Percentiles rank a stretch among this genome's conserved stretches.
These are phyloP conservation scores for Pantherophis guttatus DNA, from an alignment of 2,113 vertebrate species.

Conservation along the genomic window DNA sequence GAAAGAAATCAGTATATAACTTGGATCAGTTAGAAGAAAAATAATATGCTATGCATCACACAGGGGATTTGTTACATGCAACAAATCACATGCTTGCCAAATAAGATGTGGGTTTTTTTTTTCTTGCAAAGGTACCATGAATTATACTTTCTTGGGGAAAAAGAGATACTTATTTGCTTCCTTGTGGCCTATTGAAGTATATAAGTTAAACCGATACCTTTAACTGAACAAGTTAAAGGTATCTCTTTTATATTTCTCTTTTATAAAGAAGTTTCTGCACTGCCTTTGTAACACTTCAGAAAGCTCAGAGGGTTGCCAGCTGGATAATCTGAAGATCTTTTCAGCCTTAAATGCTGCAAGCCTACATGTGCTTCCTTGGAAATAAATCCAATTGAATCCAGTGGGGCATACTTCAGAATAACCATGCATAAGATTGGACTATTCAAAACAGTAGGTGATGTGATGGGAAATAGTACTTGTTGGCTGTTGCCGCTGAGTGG, in stretches of 20 bases:
- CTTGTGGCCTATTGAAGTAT: constrained; percentile 49
- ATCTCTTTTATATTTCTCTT: neutral
- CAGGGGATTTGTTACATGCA: constrained; percentile 49
- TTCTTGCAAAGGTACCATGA: constrained; percentile 50
- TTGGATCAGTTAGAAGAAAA: constrained; percentile 50
- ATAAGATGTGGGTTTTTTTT: constrained; percentile 15
- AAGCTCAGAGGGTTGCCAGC: neutral
- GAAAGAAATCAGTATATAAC: constrained; percentile 38
- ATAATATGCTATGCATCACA: constrained; percentile 34
- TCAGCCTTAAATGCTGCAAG: neutral
- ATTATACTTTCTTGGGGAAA: constrained; percentile 37
- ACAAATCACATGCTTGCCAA: constrained; percentile 24
- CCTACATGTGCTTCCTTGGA: neutral
- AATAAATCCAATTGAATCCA: neutral
- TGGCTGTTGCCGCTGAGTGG: neutral
- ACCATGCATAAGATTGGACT: neutral
- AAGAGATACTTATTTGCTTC: constrained; percentile 34
- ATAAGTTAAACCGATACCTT: constrained; percentile 51
- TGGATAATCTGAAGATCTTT: neutral
- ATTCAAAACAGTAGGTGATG: neutral
- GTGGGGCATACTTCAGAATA: neutral
- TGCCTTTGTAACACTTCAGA: neutral
- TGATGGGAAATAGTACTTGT: neutral
- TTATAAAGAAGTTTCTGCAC: neutral
- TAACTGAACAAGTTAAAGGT: neutral